Evolutionary conservation across 2,797 vertebrate genomes (phyloP), one percentile per base, ranked within the genome.

Genomic region (Rhinogobio ventralis): DNA sequence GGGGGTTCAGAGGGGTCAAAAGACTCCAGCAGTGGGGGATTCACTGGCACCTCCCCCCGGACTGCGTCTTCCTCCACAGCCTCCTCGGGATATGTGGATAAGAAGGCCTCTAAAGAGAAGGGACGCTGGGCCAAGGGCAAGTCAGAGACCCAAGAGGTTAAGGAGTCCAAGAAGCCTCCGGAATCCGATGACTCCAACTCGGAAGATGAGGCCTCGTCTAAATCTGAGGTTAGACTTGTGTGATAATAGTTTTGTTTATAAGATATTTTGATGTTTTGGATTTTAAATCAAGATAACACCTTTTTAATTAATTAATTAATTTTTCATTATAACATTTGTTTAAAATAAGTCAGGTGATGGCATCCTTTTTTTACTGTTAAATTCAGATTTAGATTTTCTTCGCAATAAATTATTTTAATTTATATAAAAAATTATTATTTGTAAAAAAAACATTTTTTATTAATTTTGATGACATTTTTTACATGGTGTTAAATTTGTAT

Each of bases 181-280:
- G 98, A 99, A 88, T 96, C 96, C 0, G 97, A 99, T 9, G 97
- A 98, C 85, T 99, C 98, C 0, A 96, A 99, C 89, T 99, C 98
- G 0, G 98, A 99, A 67, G 98, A 99, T 0, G 98, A 99, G 89
- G 96, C 95, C 6, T 98, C 98, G 36, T 97, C 98, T 71, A 99
- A 98, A 89, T 99, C 98, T 13, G 98, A 98, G 97, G 98, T 99
- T 94, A 89, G 88, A 46, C 14, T 46, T 7, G 17, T 10, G 33
- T 53, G 28, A 36, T 23, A 4, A 9, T n/a, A 36, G 39, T 28
- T 45, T 64, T 62, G 17, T 67, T 14, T 4, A 11, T 60, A 10
- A 28, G 13, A 62, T 66, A n/a, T n/a, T n/a, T n/a, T n/a, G n/a
- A 42, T 25, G 8, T 28, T 62, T 19, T 5, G 5, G 9, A 23